Percentiles rank a stretch among this genome's conserved stretches.
phyloP scores from a whole-genome alignment of 1,140 invertebrate species.

The Heliconius melpomene region DNA sequence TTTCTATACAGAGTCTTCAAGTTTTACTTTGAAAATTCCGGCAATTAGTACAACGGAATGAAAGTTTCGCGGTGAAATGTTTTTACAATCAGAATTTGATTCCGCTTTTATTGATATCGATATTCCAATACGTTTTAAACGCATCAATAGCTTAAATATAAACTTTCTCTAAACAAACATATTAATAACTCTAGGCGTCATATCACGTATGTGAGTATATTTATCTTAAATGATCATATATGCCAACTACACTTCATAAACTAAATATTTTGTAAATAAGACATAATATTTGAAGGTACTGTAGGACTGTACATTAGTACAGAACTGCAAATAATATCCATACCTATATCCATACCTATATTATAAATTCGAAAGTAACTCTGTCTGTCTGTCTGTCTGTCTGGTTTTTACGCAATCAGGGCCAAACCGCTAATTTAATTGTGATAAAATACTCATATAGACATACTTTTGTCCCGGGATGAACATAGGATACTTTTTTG shows the following conservation, averaged over 20 bases:
- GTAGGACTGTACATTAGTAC: too few relatives aligned
- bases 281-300: too few relatives aligned
- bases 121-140: conserved; percentile 30
- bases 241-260: not conserved
- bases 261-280: not conserved
- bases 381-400: too few relatives aligned
- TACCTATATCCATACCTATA: too few relatives aligned
- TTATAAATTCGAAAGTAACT: too few relatives aligned
- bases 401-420: too few relatives aligned
- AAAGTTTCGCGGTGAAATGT: conserved; percentile 52
- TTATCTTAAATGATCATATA: too few relatives aligned
- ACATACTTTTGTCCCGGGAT: too few relatives aligned
- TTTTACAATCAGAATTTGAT: conserved; percentile 56
- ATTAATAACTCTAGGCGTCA: not conserved
- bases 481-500: too few relatives aligned
- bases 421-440: too few relatives aligned
- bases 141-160: conserved; percentile 29
- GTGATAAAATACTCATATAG: too few relatives aligned
- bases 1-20: conserved; percentile 68
- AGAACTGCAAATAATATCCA: not conserved
- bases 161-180: conserved; percentile 42
- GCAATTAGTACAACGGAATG: conserved; percentile 67
- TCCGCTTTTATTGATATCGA: conserved; percentile 27
- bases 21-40: conserved; percentile 71
- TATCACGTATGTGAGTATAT: too few relatives aligned